Percentiles rank a stretch among this genome's conserved stretches.
These are phyloP conservation scores for Cylloceria caligata DNA, from an alignment of 2,888 invertebrate genomes.

Conservation along the genomic window DNA sequence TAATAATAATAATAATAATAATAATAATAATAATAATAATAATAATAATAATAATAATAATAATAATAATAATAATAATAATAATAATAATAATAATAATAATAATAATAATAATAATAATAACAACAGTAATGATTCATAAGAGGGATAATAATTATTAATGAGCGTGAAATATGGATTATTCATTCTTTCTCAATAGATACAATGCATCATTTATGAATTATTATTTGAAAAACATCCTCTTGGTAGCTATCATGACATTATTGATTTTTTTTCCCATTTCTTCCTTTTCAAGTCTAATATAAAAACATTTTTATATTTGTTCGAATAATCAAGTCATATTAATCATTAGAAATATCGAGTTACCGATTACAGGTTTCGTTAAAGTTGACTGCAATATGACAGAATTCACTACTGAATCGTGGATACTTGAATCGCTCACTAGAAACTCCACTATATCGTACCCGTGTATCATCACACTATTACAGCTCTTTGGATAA, in stretches of 20 bases:
- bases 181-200: background rate
- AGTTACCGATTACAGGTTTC: background rate
- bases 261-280: too few relatives aligned
- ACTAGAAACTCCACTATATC: constrained; percentile 11
- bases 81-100: background rate
- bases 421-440: constrained; percentile 32
- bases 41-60: background rate
- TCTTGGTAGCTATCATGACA: too few relatives aligned
- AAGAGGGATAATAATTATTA: too few relatives aligned
- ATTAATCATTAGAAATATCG: background rate
- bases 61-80: background rate
- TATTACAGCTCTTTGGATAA: constrained; percentile 44
- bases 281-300: too few relatives aligned
- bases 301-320: too few relatives aligned
- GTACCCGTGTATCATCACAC: constrained; percentile 9
- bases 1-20: too few relatives aligned
- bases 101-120: too few relatives aligned
- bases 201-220: too few relatives aligned
- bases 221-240: too few relatives aligned
- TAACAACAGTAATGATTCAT: too few relatives aligned
- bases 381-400: constrained; percentile 10
- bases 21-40: background rate
- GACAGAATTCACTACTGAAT: constrained; percentile 13
- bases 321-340: too few relatives aligned
- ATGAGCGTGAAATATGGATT: background rate